Percentiles rank a stretch among this genome's conserved stretches.
phyloP scores from a whole-genome alignment of 2,888 invertebrate species.

The Panorpa germanica region DNA sequence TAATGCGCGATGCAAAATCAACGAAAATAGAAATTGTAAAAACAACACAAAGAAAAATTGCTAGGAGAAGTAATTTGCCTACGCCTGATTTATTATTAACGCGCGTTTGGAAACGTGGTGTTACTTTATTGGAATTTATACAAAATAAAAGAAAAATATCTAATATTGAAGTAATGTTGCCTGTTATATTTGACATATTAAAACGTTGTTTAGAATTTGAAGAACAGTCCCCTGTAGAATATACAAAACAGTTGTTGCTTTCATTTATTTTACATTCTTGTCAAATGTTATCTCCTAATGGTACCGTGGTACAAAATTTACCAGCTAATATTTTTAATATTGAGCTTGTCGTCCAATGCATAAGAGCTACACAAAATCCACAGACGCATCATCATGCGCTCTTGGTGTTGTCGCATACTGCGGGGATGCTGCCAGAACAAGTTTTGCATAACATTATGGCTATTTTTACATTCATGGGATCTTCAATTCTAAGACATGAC shows the following conservation, averaged over 20 bases:
- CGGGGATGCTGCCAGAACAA: constrained; percentile 58
- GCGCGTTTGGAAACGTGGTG: constrained; percentile 57
- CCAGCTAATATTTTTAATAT: constrained; percentile 37
- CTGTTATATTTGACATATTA: constrained; percentile 56
- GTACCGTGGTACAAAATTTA: constrained; percentile 25
- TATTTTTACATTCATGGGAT: constrained; percentile 96
- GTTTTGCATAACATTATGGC: constrained; percentile 89
- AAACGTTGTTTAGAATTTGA: constrained; percentile 64
- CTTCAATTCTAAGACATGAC: constrained; percentile 78
- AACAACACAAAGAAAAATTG: background rate
- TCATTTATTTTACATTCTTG: constrained; percentile 57
- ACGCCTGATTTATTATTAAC: constrained; percentile 30
- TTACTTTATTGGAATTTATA: constrained; percentile 62
- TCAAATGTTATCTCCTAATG: constrained; percentile 28
- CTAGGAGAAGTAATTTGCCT: constrained; percentile 7
- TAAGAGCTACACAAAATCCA: constrained; percentile 79
- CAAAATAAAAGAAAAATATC: constrained; percentile 69
- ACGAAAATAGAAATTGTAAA: background rate
- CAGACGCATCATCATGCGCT: constrained; percentile 92
- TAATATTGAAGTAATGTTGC: constrained; percentile 45
- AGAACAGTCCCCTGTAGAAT: constrained; percentile 66
- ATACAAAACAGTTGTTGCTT: constrained; percentile 71
- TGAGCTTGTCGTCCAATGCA: constrained; percentile 69
- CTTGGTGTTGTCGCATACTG: constrained; percentile 60
- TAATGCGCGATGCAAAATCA: constrained; percentile 12